Evolutionary conservation across 2,888 invertebrate species (phyloP).

Genomic region (Microplitis deprimator): DNA sequence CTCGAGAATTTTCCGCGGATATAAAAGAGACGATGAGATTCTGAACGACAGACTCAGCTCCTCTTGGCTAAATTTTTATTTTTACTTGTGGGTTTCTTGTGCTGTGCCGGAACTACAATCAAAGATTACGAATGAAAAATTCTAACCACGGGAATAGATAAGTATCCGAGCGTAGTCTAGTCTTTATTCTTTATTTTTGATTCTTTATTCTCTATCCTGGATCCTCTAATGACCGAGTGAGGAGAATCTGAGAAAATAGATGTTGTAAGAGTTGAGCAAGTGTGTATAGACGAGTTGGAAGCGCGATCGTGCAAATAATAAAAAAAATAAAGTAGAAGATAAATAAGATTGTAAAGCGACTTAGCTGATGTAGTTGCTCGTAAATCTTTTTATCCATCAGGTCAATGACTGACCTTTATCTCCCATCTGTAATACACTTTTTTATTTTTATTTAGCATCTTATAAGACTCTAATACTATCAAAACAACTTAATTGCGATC

Average conservation of each 20-base stretch:
- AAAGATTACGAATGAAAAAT: constrained; percentile 39
- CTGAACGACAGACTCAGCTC: constrained; percentile 3
- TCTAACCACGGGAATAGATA: constrained; percentile 38
- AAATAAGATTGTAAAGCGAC: constrained; percentile 24
- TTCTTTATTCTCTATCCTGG: neutral
- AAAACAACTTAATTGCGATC: constrained; percentile 10
- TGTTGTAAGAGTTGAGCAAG: neutral
- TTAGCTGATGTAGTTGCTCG: constrained; percentile 12
- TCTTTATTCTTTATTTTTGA: constrained; percentile 8
- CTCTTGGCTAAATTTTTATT: neutral
- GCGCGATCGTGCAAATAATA: constrained; percentile 29
- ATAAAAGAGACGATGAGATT: constrained; percentile 8
- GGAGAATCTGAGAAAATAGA: neutral
- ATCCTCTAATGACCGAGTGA: constrained; percentile 26
- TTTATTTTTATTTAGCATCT: neutral
- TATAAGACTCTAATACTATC: neutral
- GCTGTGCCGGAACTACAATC: constrained; percentile 31
- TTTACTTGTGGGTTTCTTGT: neutral
- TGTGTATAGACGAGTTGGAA: constrained; percentile 17
- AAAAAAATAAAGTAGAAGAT: constrained; percentile 1
- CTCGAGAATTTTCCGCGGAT: constrained; percentile 2
- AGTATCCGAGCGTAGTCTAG: constrained; percentile 32
- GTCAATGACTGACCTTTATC: constrained; percentile 20
- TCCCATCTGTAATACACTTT: constrained; percentile 3
- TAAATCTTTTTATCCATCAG: constrained; percentile 19